Evolutionary conservation across 2,797 vertebrate genomes (phyloP).

Genomic region (Sebastes elongatus): DNA sequence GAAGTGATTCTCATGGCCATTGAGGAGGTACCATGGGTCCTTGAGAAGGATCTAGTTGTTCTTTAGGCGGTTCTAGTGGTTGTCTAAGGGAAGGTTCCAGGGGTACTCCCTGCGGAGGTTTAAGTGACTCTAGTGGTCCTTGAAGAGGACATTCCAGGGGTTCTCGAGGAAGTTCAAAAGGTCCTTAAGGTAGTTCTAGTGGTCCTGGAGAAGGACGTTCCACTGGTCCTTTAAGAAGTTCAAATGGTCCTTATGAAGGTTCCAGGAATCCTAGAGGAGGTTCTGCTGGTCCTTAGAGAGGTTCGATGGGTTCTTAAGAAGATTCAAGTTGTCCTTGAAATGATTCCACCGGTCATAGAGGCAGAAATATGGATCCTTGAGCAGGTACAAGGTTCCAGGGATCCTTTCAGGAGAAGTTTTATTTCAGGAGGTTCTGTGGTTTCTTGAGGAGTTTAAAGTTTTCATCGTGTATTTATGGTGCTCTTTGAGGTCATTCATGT

Average conservation of each 20-base stretch:
- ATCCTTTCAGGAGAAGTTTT: neutral
- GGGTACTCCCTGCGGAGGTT: too few species aligned
- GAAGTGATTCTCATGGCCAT: neutral
- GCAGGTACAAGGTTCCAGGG: neutral
- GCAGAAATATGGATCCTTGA: neutral
- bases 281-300: neutral
- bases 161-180: too few species aligned
- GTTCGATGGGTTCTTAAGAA: neutral
- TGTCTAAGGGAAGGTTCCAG: too few species aligned
- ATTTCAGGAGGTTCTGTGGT: neutral
- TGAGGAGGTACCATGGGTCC: neutral
- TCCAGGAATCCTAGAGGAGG: too few species aligned
- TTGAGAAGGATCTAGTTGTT: neutral
- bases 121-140: too few species aligned
- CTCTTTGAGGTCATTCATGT: neutral
- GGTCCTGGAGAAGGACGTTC: too few species aligned
- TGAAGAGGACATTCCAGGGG: too few species aligned
- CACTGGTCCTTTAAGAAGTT: too few species aligned
- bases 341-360: neutral
- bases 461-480: neutral
- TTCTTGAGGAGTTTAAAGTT: neutral
- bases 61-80: too few species aligned
- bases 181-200: too few species aligned
- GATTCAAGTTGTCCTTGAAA: neutral
- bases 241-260: too few species aligned